These are phyloP conservation scores for Acheta domesticus DNA, from an alignment of 2,888 invertebrate species.

Conservation along the genomic window DNA sequence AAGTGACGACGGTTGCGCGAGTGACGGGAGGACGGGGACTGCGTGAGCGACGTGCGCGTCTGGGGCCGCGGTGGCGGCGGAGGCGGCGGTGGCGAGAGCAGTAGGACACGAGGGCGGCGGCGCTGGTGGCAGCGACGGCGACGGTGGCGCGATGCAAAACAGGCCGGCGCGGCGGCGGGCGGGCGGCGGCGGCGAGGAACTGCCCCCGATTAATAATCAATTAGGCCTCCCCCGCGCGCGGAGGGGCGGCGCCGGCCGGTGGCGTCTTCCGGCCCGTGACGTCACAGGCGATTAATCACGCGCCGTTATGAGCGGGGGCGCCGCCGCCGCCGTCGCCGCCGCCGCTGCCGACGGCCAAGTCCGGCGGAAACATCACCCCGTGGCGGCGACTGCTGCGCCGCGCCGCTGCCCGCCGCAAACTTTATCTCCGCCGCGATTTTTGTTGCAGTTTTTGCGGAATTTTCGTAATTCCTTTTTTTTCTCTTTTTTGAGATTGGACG, in stretches of 20 bases:
- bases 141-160: neutral
- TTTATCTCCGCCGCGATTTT: no score
- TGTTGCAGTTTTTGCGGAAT: no score
- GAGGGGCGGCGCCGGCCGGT: slow-evolving; percentile 7
- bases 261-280: slow-evolving; percentile 18
- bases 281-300: neutral
- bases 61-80: no score
- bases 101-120: no score
- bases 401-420: no score
- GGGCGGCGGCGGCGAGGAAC: neutral
- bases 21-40: no score
- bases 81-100: no score
- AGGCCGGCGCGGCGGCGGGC: neutral
- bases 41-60: no score
- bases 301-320: slow-evolving; percentile 1
- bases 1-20: no score
- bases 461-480: no score
- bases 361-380: slow-evolving; percentile 8
- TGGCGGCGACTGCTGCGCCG: neutral
- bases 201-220: slow-evolving; percentile 18
- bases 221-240: neutral
- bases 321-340: neutral
- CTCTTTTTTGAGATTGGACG: no score
- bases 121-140: no score
- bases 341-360: neutral